Evolutionary conservation across 2,797 vertebrate species (phyloP).

Genomic region (Silurus lanzhouensis): DNA sequence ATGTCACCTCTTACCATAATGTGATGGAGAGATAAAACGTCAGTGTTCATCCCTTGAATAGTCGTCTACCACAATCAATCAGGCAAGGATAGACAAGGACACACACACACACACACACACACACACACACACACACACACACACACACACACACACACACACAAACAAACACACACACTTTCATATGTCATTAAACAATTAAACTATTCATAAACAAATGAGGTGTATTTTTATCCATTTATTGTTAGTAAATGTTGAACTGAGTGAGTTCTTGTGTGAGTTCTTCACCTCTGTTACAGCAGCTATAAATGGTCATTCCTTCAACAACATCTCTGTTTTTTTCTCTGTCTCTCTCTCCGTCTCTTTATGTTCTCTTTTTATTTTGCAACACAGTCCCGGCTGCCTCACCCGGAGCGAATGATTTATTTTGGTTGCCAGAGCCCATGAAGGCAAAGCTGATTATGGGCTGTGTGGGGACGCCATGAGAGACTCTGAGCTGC

Average conservation of each 20-base stretch:
- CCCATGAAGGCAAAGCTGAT: conserved; percentile 17
- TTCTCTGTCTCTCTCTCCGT: not conserved
- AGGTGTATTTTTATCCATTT: too few species aligned
- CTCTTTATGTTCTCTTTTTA: not conserved
- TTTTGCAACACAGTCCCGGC: not conserved
- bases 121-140: not conserved
- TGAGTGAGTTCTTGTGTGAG: too few species aligned
- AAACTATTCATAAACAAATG: too few species aligned
- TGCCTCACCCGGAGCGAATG: conserved; percentile 11
- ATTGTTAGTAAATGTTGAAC: too few species aligned
- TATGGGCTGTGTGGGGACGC: not conserved
- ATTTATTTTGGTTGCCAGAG: conserved; percentile 21
- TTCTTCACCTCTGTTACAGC: too few species aligned
- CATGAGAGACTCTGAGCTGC: not conserved
- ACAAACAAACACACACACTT: too few species aligned
- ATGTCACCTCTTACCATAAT: conserved; percentile 9
- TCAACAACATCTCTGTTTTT: not conserved
- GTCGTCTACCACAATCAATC: not conserved
- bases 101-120: not conserved
- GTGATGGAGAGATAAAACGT: not conserved
- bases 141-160: not conserved
- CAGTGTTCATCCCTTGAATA: conserved; percentile 2
- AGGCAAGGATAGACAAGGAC: not conserved
- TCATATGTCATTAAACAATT: too few species aligned
- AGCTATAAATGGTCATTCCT: not conserved